Base-by-base conservation (phyloP, 2,797 vertebrate species). In the Phataginus tricuspis region DNA sequence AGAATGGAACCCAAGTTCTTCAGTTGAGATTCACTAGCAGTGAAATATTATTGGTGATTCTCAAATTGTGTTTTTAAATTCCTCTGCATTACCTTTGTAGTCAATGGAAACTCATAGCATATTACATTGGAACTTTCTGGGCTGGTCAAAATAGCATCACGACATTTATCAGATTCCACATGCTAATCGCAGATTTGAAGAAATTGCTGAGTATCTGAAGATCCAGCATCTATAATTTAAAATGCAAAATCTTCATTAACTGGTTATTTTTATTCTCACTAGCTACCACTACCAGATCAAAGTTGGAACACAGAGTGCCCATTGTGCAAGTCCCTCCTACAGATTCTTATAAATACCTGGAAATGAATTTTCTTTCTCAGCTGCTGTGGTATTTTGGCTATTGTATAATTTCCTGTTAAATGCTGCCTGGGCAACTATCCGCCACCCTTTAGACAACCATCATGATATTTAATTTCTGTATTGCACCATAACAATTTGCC, bases 381-480 rank as follows among this genome's bases (percentile, higher is more conserved):
- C 21, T 92, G 45, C 10, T 83, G 16, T 59, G 34, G 10, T n/a
- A 59, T 75, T 95, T 89, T 75, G 63, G 11, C 16, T 92, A 39
- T 75, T 84, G 49, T 80, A 34, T 66, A 61, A 74, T 91, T 95
- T 94, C 57, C 25, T 80, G 16, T 66, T 88, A 91, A 51, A 78
- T 23, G 13, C 55, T 86, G 51, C 63, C 16, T 68, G 53, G n/a
- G 42, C 69, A 34, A 39, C 7, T 0, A 2, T 59, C 74, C 69
- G 9, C 42, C n/a, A 8, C 25, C 63, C 9, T 90, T 57, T 39
- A 77, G 61, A 78, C 14, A 86, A 29, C 34, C 4, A 2, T 83
- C 16, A n/a, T 61, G 59, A 57, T 25, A 34, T 82, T 74, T 84
- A 68, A 78, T 77, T 86, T 75, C 27, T 49, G 8, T 27, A 29